A percentile compares a stretch with the other conserved stretches of the same genome.
These are phyloP conservation scores for Malurus elegans DNA, from an alignment of 2,113 vertebrate genomes.

Conservation along the genomic window DNA sequence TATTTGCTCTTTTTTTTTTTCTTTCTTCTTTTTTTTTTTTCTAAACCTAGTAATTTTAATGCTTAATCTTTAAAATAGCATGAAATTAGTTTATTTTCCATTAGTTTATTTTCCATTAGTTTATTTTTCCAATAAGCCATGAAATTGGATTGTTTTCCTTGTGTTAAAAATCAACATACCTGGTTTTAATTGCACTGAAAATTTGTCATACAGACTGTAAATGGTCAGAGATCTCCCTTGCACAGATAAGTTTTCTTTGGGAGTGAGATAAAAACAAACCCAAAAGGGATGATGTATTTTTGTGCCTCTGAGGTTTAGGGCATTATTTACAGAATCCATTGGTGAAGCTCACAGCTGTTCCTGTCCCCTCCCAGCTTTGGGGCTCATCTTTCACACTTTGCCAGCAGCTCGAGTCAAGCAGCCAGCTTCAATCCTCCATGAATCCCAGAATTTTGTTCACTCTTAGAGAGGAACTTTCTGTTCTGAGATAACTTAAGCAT, in stretches of 20 bases:
- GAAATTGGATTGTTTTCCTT: not conserved
- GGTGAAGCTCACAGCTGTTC: not conserved
- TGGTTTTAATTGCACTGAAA: not conserved
- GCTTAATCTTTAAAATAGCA: not conserved
- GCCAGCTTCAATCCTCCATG: not conserved
- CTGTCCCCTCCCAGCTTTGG: not conserved
- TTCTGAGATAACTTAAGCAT: not conserved
- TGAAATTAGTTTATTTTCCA: too few relatives aligned
- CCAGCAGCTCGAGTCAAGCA: not conserved
- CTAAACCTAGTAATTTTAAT: not conserved
- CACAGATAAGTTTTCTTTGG: not conserved
- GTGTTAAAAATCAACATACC: not conserved
- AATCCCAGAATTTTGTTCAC: not conserved
- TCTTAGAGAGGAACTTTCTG: not conserved
- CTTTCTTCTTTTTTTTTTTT: not conserved
- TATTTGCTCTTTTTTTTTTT: not conserved
- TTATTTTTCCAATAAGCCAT: too few relatives aligned
- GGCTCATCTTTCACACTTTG: not conserved
- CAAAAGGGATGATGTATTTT: not conserved
- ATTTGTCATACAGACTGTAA: not conserved
- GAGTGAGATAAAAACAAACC: not conserved
- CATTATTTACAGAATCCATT: not conserved
- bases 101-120: too few relatives aligned
- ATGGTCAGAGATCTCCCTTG: not conserved
- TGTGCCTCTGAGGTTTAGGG: not conserved